Conservation (phyloP, 1,140 invertebrate genomes). For the Meteorus sp. region DNA sequence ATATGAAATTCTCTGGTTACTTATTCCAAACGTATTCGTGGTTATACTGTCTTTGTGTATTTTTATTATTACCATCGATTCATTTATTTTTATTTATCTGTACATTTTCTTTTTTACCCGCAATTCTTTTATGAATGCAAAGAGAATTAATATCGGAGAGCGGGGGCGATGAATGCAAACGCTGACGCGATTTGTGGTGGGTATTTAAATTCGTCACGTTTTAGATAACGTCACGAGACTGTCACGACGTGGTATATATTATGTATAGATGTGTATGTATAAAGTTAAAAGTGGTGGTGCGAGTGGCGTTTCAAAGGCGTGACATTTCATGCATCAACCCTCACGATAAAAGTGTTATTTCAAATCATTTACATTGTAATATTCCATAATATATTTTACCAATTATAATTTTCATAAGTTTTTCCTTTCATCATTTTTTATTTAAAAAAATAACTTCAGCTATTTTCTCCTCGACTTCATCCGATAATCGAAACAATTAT, state of each 20-base stretch:
- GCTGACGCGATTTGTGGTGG: background rate
- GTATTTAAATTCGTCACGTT: slow-evolving; percentile 18
- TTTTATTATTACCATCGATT: background rate
- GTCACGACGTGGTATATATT: too few species aligned
- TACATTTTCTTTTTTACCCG: background rate
- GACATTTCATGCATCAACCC: slow-evolving; percentile 9
- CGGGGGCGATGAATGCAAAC: background rate
- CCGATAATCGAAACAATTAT: too few species aligned
- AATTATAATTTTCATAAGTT: background rate
- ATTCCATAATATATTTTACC: background rate
- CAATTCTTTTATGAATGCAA: too few species aligned
- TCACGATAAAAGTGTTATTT: slow-evolving; percentile 10
- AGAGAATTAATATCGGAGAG: background rate
- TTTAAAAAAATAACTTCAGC: background rate
- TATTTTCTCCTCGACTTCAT: too few species aligned
- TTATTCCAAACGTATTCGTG: too few species aligned
- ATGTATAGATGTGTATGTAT: too few species aligned
- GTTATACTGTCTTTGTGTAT: background rate
- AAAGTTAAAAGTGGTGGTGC: background rate
- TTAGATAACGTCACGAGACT: slow-evolving; percentile 11
- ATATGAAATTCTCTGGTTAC: too few species aligned
- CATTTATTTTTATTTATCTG: too few species aligned
- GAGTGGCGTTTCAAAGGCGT: background rate
- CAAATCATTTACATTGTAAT: background rate
- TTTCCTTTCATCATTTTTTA: too few species aligned